Base-by-base conservation (phyloP, 2,113 vertebrate species). In the Pipra filicauda region DNA sequence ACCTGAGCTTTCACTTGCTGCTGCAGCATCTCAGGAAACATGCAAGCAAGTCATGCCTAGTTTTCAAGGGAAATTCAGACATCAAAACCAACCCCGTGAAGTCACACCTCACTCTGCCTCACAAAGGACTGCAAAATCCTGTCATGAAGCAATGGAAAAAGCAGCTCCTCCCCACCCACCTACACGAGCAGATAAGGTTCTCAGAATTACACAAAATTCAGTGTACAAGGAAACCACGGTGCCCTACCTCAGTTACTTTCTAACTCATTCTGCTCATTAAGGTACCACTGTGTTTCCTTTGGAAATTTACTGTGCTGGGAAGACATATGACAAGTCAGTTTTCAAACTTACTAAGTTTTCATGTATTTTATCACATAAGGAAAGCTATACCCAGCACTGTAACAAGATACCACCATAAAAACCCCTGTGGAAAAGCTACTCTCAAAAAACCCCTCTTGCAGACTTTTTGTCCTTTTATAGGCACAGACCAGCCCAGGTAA, bases 151-250 rank as follows among this genome's bases (percentile, higher is more conserved):
- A 94, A 58, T 79, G 91, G 85, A 95, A 97, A 95, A 93, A 92
- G 41, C 33, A 93, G 55, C 88, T 96, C 91, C 87, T 88, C 92
- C 82, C 77, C 85, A 64, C 74, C 89, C 94, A 97, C 93, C 89
- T 82, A 74, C 55, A 37, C 0, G 41, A 15, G 64, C 30, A 88
- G 95, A 96, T 87, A 97, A 79, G 91, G 82, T 91, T 97, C 91
- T 96, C 88, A 95, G 91, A 97, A 97, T 37, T 62, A 88, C 54
- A 94, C 83, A 24, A 82, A 88, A 82, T 46, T 51, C 80, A 72
- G 89, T 23, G 66, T 79, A 82, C 41, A 81, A 93, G 88, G 88
- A 97, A 97, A 97, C 85, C 76, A 92, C 86, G 86, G 67, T 31
- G 66, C 79, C 28, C n/a, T 37, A 22, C 35, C 62, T 88, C 85